phyloP scores from a whole-genome alignment of 2,797 vertebrate genomes.

The Vespertilio murinus region DNA sequence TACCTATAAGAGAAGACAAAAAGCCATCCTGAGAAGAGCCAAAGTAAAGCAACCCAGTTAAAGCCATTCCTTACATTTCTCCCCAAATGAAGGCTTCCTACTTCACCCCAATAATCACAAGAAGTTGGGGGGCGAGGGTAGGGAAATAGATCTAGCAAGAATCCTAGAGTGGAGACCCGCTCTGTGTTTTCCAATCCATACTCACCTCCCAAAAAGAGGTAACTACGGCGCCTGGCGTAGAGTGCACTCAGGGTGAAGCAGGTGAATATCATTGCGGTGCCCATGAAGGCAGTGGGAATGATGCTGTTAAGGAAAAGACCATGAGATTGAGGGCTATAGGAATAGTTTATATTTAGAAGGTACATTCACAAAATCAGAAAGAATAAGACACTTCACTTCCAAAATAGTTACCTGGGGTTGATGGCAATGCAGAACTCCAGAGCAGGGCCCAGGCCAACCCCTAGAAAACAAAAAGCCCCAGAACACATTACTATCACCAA shows the following conservation, averaged over 20 bases:
- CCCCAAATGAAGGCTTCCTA: constrained; percentile 4
- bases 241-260: constrained; percentile 97
- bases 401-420: constrained; percentile 91
- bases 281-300: constrained; percentile 94
- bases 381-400: background rate
- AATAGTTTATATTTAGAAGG: background rate
- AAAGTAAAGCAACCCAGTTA: background rate
- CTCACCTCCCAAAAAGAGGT: constrained; percentile 96
- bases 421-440: constrained; percentile 93
- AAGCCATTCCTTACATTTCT: background rate
- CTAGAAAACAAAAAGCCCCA: constrained; percentile 80
- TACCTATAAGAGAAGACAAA: constrained; percentile 83
- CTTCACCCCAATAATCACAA: background rate
- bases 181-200: background rate
- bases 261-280: constrained; percentile 92
- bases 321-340: background rate
- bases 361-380: background rate
- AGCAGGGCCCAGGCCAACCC: constrained; percentile 93
- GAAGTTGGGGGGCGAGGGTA: background rate
- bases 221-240: constrained; percentile 93
- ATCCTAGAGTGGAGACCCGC: background rate
- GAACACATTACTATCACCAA: background rate
- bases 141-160: background rate
- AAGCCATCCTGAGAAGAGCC: constrained; percentile 12
- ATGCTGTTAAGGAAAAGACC: constrained; percentile 86